A percentile compares a stretch with the other conserved stretches of the same genome.
phyloP scores from a whole-genome alignment of 1,140 invertebrate species.

The Paramacrobiotus metropolitanus region DNA sequence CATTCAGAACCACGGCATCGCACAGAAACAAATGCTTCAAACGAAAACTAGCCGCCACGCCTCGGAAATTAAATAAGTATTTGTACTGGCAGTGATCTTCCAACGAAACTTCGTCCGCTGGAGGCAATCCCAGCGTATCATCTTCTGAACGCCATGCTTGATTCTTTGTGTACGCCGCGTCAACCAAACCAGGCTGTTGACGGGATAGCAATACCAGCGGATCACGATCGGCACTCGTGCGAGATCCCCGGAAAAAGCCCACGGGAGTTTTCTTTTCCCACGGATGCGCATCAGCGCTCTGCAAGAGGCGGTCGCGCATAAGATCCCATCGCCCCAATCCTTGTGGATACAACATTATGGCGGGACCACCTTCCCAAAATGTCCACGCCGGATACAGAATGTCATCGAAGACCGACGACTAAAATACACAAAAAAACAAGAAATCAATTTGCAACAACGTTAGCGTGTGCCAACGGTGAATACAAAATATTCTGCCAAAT shows the following conservation, averaged over 20 bases:
- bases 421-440: conserved; percentile 17
- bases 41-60: conserved; percentile 88
- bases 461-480: too few species aligned
- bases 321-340: conserved; percentile 79
- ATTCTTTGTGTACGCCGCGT: conserved; percentile 89
- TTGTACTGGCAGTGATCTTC: conserved; percentile 60
- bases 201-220: conserved; percentile 62
- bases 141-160: conserved; percentile 89
- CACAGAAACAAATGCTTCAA: conserved; percentile 87
- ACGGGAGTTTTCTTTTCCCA: conserved; percentile 51
- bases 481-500: conserved; percentile 2
- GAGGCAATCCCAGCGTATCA: conserved; percentile 56
- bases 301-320: conserved; percentile 30
- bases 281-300: conserved; percentile 34
- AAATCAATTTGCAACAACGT: too few species aligned
- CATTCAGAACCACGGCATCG: conserved; percentile 78
- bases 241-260: conserved; percentile 76
- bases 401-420: conserved; percentile 56
- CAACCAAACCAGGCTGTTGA: conserved; percentile 43
- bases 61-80: conserved; percentile 84
- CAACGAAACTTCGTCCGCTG: conserved; percentile 62
- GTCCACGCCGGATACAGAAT: conserved; percentile 92
- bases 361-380: conserved; percentile 91
- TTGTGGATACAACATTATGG: conserved; percentile 67
- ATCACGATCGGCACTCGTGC: conserved; percentile 71